A percentile compares a stretch with the other conserved stretches of the same genome.
phyloP scores from a whole-genome alignment of 1,140 invertebrate species.

The Oryzaephilus surinamensis region DNA sequence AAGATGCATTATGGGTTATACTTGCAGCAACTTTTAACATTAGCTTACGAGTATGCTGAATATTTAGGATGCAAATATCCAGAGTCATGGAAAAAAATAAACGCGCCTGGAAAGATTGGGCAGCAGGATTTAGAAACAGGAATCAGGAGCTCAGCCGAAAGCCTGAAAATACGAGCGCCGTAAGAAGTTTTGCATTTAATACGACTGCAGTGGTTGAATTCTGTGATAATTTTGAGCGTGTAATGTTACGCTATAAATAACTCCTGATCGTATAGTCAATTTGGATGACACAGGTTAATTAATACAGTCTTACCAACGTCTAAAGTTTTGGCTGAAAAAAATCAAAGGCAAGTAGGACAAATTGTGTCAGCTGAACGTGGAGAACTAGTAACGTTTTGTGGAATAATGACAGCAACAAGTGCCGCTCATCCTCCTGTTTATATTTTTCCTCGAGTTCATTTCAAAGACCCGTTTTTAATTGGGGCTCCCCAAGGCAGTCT shows the following conservation, averaged over 20 bases:
- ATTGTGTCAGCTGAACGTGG: constrained; percentile 10
- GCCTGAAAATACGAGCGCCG: constrained; percentile 1
- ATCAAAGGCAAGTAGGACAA: constrained; percentile 6
- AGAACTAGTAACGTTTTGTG: constrained; percentile 4
- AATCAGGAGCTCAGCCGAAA: background rate
- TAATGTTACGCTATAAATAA: background rate
- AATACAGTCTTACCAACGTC: background rate
- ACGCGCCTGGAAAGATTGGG: constrained; percentile 1
- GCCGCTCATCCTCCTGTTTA: background rate
- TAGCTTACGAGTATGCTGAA: constrained; percentile 7
- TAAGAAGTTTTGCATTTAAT: background rate
- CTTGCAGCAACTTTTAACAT: background rate
- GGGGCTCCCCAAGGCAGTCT: constrained; percentile 14
- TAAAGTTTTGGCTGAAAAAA: constrained; percentile 2
- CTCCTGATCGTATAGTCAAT: constrained; percentile 4
- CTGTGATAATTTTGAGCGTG: background rate
- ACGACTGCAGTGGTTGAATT: constrained; percentile 1
- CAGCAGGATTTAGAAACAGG: background rate
- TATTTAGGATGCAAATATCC: constrained; percentile 3
- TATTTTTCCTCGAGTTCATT: constrained; percentile 11
- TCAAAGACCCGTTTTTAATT: background rate
- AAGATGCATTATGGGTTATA: constrained; percentile 10
- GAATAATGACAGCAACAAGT: constrained; percentile 2
- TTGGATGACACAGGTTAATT: constrained; percentile 3
- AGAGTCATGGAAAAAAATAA: background rate